phyloP scores from a whole-genome alignment of 2,888 invertebrate species.

The Colletes collaris region DNA sequence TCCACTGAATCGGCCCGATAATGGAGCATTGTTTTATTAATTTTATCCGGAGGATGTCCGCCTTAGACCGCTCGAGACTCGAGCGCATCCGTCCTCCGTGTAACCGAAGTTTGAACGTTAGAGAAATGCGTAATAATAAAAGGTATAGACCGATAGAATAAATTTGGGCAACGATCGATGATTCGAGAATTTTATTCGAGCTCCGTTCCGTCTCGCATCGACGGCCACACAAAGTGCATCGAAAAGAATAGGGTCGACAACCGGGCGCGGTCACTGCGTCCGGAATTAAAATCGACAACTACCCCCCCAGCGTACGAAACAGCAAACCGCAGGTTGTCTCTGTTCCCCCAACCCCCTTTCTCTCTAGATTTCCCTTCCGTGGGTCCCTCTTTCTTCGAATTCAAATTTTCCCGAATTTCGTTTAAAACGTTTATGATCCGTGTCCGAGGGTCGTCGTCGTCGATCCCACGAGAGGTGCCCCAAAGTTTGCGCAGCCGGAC shows the following conservation, averaged over 20 bases:
- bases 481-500: slow-evolving; percentile 80
- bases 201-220: slow-evolving; percentile 36
- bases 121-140: too few species aligned
- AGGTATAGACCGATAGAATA: background rate
- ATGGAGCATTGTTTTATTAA: slow-evolving; percentile 79
- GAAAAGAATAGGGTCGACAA: slow-evolving; percentile 60
- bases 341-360: slow-evolving; percentile 17
- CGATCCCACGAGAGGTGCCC: slow-evolving; percentile 57
- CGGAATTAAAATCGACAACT: slow-evolving; percentile 45
- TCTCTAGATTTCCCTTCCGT: background rate
- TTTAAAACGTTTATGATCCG: slow-evolving; percentile 82
- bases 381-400: slow-evolving; percentile 65
- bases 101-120: too few species aligned
- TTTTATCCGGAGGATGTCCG: slow-evolving; percentile 64
- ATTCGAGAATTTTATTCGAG: slow-evolving; percentile 31
- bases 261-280: slow-evolving; percentile 73
- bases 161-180: slow-evolving; percentile 18
- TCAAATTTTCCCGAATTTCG: slow-evolving; percentile 79
- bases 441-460: slow-evolving; percentile 74
- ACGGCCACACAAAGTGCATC: slow-evolving; percentile 34
- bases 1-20: slow-evolving; percentile 67
- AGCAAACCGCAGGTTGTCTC: slow-evolving; percentile 41
- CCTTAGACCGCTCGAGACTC: slow-evolving; percentile 17
- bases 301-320: slow-evolving; percentile 36
- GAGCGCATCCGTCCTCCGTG: background rate